These are phyloP conservation scores for Stegodyphus mimosarum DNA, from an alignment of 1,140 invertebrate species.

Conservation along the genomic window DNA sequence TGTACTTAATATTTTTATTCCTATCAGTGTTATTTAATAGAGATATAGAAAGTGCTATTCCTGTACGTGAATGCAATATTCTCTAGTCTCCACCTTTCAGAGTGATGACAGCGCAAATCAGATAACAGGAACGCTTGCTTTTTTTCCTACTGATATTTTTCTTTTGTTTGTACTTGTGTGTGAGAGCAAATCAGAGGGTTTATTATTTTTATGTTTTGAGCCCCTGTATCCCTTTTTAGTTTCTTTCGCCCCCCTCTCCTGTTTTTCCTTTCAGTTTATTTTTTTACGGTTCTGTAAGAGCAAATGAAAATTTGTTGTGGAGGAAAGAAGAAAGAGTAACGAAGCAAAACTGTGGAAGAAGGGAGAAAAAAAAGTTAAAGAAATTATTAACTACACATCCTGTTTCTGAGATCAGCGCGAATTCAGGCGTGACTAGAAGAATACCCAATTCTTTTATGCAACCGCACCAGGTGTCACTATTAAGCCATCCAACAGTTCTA, in stretches of 20 bases:
- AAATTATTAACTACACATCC: constrained; percentile 24
- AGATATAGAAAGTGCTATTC: constrained; percentile 11
- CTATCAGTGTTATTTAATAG: constrained; percentile 53
- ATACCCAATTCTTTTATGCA: not conserved
- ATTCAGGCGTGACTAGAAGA: constrained; percentile 17
- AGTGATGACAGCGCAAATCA: constrained; percentile 35
- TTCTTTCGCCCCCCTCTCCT: not conserved
- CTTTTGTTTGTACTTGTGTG: too few relatives aligned
- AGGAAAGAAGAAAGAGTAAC: constrained; percentile 7
- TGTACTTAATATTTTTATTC: not conserved
- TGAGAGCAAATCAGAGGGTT: too few relatives aligned
- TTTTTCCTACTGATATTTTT: not conserved
- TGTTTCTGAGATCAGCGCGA: not conserved
- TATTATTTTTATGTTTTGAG: too few relatives aligned
- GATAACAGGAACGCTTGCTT: constrained; percentile 19
- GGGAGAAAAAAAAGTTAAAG: not conserved
- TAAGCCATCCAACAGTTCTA: too few relatives aligned
- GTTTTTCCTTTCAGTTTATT: constrained; percentile 18
- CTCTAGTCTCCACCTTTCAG: constrained; percentile 24
- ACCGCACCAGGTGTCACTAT: constrained; percentile 18
- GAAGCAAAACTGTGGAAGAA: constrained; percentile 6
- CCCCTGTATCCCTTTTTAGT: too few relatives aligned
- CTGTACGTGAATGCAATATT: not conserved
- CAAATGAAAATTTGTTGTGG: constrained; percentile 29
- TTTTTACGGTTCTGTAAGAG: not conserved